Conservation (phyloP, 2,113 vertebrate species). For the Lampris incognitus region DNA sequence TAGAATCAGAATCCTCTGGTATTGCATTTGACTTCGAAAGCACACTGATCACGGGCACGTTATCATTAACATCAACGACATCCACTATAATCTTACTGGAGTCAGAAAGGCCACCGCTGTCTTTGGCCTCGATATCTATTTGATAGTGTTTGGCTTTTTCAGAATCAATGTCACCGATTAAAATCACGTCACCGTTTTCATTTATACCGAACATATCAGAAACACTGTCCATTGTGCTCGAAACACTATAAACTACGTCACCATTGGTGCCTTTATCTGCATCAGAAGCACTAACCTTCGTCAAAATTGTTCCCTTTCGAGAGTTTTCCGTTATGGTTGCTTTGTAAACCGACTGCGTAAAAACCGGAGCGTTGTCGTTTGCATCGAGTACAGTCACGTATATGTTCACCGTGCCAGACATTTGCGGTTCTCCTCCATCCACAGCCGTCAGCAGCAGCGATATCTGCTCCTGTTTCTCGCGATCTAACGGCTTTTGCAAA, state of each 20-base stretch:
- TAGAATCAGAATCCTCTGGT: slow-evolving; percentile 46
- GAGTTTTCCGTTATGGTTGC: slow-evolving; percentile 74
- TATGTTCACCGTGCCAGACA: slow-evolving; percentile 57
- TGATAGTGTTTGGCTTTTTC: slow-evolving; percentile 71
- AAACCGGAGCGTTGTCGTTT: slow-evolving; percentile 77
- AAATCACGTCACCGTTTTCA: slow-evolving; percentile 73
- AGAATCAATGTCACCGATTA: slow-evolving; percentile 74
- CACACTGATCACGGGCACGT: slow-evolving; percentile 73
- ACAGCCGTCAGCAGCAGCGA: slow-evolving; percentile 61
- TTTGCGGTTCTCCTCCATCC: slow-evolving; percentile 61
- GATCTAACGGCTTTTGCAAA: slow-evolving; percentile 57
- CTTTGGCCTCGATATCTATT: slow-evolving; percentile 77
- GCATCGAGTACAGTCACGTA: slow-evolving; percentile 55
- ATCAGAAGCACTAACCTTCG: slow-evolving; percentile 77
- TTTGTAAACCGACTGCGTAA: slow-evolving; percentile 65
- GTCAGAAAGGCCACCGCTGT: slow-evolving; percentile 68
- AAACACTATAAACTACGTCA: slow-evolving; percentile 77
- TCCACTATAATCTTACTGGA: slow-evolving; percentile 79
- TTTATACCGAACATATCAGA: slow-evolving; percentile 75
- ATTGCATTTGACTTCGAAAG: slow-evolving; percentile 59
- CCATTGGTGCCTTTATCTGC: slow-evolving; percentile 80
- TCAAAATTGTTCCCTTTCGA: slow-evolving; percentile 36
- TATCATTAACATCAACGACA: slow-evolving; percentile 81
- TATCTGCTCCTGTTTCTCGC: slow-evolving; percentile 40
- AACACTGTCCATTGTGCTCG: slow-evolving; percentile 45